Evolutionary conservation across 2,113 vertebrate genomes (phyloP).

Genomic region (Turdus rufiventris): DNA sequence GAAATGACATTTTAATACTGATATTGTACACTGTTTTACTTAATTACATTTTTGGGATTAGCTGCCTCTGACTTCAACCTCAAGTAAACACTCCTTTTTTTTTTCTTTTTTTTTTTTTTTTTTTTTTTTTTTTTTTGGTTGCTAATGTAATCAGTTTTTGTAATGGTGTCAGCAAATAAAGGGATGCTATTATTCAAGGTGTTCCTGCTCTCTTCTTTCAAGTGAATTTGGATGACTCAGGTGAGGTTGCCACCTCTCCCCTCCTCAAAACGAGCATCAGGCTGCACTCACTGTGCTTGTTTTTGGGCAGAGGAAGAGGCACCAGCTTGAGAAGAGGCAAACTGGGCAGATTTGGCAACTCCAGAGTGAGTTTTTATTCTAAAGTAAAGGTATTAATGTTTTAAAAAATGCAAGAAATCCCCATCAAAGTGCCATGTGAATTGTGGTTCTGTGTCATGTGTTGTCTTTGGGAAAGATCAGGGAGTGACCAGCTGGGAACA

Average conservation of each 20-base stretch:
- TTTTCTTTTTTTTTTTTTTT: not conserved
- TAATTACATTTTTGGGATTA: slow-evolving; percentile 73
- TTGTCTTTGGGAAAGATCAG: not conserved
- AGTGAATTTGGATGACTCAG: not conserved
- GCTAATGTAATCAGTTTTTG: slow-evolving; percentile 80
- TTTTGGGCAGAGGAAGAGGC: not conserved
- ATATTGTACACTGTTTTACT: slow-evolving; percentile 76
- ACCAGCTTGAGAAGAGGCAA: not conserved
- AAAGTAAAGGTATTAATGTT: not conserved
- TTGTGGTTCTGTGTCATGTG: not conserved
- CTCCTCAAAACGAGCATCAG: not conserved
- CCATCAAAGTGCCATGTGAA: fast-evolving
- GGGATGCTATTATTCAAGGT: slow-evolving; percentile 73
- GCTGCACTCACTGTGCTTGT: not conserved
- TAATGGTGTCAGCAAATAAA: slow-evolving; percentile 80
- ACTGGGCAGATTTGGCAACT: not conserved
- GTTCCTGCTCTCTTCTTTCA: slow-evolving; percentile 29
- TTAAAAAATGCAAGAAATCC: not conserved
- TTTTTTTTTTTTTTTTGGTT: slow-evolving; percentile 56
- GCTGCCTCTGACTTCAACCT: slow-evolving; percentile 75
- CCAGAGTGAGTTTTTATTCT: not conserved
- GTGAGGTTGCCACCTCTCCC: not conserved
- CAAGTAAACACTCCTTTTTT: slow-evolving; percentile 71
- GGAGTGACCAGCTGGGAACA: not conserved
- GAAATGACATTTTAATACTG: slow-evolving; percentile 79